These are phyloP conservation scores for Tetheella fluctuosa DNA, from an alignment of 2,888 invertebrate genomes.

Conservation along the genomic window DNA sequence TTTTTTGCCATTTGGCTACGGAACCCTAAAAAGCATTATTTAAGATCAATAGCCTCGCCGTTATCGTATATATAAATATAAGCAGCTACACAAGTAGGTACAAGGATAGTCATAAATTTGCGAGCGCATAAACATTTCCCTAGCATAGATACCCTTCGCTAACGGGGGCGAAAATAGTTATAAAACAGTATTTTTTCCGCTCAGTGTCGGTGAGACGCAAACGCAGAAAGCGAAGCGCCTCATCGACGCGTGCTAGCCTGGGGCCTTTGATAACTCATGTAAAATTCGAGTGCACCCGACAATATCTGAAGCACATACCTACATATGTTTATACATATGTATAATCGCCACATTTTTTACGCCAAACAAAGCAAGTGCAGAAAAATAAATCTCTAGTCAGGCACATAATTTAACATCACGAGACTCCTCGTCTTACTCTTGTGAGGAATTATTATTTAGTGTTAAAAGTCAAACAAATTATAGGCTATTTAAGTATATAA, in stretches of 20 bases:
- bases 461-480: too few relatives aligned
- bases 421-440: conserved; percentile 20
- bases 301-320: conserved; percentile 42
- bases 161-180: conserved; percentile 58
- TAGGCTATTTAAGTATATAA: too few relatives aligned
- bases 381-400: background rate
- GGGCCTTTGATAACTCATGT: conserved; percentile 73
- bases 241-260: conserved; percentile 49
- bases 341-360: background rate
- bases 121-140: conserved; percentile 53
- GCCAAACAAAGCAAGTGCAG: background rate
- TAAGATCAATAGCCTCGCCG: conserved; percentile 42
- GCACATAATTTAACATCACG: background rate
- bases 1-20: too few relatives aligned
- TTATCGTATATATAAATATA: conserved; percentile 13
- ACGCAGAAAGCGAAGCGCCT: conserved; percentile 31
- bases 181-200: conserved; percentile 58
- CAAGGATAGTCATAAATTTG: conserved; percentile 18
- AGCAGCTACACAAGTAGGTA: conserved; percentile 22
- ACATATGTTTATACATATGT: conserved; percentile 15
- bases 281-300: conserved; percentile 68
- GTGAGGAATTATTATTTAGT: too few relatives aligned
- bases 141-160: conserved; percentile 43
- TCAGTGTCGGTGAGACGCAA: conserved; percentile 41
- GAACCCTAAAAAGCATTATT: too few relatives aligned